Percentiles rank a stretch among this genome's conserved stretches.
These are phyloP conservation scores for Coracias cyanogaster DNA, from an alignment of 2,797 vertebrate genomes.

Conservation along the genomic window DNA sequence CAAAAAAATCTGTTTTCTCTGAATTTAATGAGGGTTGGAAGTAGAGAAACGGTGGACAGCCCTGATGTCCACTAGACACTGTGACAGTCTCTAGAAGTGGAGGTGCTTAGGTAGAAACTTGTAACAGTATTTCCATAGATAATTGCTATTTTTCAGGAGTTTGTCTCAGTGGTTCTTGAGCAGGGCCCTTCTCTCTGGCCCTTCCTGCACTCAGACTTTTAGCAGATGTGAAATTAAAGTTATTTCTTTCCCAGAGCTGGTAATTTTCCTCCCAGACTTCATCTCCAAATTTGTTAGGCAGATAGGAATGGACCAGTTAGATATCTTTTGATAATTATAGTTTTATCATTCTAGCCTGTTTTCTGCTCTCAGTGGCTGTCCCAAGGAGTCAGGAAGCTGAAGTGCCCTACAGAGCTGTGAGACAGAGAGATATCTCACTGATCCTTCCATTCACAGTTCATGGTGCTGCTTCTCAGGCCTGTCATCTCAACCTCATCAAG, in stretches of 20 bases:
- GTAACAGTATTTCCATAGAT: neutral
- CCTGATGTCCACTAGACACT: neutral
- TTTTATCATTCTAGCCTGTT: neutral
- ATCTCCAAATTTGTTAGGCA: neutral
- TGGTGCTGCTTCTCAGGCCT: neutral
- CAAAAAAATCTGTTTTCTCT: neutral
- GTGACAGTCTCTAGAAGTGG: neutral
- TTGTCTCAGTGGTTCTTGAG: neutral
- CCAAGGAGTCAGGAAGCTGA: neutral
- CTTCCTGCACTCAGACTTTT: neutral
- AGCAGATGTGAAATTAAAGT: neutral
- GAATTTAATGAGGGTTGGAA: neutral
- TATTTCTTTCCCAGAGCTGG: neutral
- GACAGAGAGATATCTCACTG: neutral
- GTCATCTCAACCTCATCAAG: neutral
- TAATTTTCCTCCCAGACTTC: neutral
- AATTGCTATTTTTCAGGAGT: neutral
- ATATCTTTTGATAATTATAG: neutral
- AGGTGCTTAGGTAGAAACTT: neutral
- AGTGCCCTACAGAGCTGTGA: neutral
- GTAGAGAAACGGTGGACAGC: neutral
- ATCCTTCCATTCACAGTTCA: neutral
- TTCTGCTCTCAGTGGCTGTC: neutral
- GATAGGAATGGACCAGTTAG: neutral
- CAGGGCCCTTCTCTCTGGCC: neutral